Conservation (phyloP, 2,113 vertebrate species). For the Salvelinus alpinus region DNA sequence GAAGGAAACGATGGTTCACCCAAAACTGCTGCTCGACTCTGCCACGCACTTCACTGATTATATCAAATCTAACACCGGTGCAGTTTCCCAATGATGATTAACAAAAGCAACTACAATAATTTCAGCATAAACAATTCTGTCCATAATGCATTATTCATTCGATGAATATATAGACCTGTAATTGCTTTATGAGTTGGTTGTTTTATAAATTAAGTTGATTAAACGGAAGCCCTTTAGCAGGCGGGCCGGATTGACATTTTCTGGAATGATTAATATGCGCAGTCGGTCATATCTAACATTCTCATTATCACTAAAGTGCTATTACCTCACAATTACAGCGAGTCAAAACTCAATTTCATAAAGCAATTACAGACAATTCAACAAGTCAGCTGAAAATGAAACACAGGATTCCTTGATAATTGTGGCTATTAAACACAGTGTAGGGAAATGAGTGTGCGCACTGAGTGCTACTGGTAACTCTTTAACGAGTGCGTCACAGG, state of each 20-base stretch:
- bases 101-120: conserved; percentile 49
- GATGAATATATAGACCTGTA: conserved; percentile 45
- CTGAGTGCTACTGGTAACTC: neutral
- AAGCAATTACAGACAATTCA: conserved; percentile 21
- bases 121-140: conserved; percentile 37
- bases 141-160: conserved; percentile 53
- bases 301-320: conserved; percentile 31
- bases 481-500: neutral
- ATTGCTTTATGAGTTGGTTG: conserved; percentile 47
- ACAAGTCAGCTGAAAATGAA: conserved; percentile 10
- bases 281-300: conserved; percentile 18
- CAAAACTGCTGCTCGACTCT: too few relatives aligned
- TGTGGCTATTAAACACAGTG: conserved; percentile 4
- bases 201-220: conserved; percentile 61
- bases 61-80: neutral
- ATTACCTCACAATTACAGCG: conserved; percentile 17
- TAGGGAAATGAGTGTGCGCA: neutral
- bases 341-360: conserved; percentile 40
- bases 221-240: conserved; percentile 40
- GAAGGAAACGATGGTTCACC: too few relatives aligned
- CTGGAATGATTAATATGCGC: conserved; percentile 54
- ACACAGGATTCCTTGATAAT: conserved; percentile 5
- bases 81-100: conserved; percentile 30
- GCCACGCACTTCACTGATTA: too few relatives aligned
- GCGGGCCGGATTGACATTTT: conserved; percentile 38